phyloP scores from a whole-genome alignment of 2,113 vertebrate genomes.

The Sinocyclocheilus grahami region DNA sequence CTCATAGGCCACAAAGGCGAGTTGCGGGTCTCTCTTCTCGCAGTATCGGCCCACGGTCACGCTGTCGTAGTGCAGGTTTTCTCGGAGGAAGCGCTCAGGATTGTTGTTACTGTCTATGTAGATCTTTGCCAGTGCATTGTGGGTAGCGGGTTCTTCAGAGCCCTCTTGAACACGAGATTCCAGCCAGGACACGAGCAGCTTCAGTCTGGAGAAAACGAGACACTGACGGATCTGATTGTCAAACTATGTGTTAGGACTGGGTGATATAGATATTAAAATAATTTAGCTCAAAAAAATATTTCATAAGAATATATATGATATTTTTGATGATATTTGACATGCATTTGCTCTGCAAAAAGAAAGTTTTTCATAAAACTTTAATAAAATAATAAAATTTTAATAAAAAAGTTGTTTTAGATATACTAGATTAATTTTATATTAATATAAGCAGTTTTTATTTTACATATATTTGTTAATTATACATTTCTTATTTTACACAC shows the following conservation, averaged over 20 bases:
- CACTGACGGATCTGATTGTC: not conserved
- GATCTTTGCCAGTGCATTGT: slow-evolving; percentile 92
- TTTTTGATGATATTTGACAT: not conserved
- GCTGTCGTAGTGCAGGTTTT: slow-evolving; percentile 89
- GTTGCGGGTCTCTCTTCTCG: slow-evolving; percentile 90
- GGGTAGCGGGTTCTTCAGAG: slow-evolving; percentile 89
- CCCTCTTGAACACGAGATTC: slow-evolving; percentile 89
- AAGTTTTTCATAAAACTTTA: not conserved
- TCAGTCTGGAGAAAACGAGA: slow-evolving; percentile 75
- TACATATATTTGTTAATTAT: too few relatives aligned
- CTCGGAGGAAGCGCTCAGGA: slow-evolving; percentile 87
- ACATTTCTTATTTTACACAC: not conserved
- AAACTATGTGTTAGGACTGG: not conserved
- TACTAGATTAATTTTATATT: not conserved
- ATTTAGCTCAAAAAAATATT: not conserved
- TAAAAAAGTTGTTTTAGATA: not conserved
- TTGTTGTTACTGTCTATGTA: slow-evolving; percentile 93
- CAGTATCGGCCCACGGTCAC: slow-evolving; percentile 86
- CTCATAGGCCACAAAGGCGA: slow-evolving; percentile 90
- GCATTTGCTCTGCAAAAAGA: not conserved
- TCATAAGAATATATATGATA: not conserved
- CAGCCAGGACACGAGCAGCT: slow-evolving; percentile 87
- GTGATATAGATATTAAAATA: not conserved
- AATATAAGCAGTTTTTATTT: not conserved
- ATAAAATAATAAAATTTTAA: too few relatives aligned